These are phyloP conservation scores for Pseudanteris insignis DNA, from an alignment of 2,888 invertebrate genomes.

Conservation along the genomic window DNA sequence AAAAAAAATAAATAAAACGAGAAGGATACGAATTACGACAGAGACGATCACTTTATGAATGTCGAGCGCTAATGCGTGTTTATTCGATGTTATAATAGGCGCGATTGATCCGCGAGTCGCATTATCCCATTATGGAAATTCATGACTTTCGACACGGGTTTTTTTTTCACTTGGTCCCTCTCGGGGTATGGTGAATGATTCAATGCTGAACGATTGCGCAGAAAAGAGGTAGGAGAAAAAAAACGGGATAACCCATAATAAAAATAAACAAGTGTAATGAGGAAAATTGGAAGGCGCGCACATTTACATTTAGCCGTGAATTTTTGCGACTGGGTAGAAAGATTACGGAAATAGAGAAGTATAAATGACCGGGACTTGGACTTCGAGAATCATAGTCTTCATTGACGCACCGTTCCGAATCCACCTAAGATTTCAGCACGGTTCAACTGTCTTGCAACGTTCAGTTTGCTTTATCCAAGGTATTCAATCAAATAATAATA, in stretches of 20 bases:
- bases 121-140: constrained; percentile 17
- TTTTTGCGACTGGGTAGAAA: constrained; percentile 7
- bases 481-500: no score
- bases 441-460: no score
- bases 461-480: no score
- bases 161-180: constrained; percentile 1
- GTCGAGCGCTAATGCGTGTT: not conserved
- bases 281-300: constrained; percentile 15
- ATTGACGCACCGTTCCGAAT: no score
- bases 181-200: constrained; percentile 17
- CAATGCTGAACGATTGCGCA: not conserved
- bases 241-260: constrained; percentile 21
- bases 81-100: constrained; percentile 7
- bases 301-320: constrained; percentile 28
- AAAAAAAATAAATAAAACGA: not conserved
- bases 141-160: constrained; percentile 9
- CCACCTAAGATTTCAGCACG: no score
- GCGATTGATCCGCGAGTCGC: constrained; percentile 9
- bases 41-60: constrained; percentile 11
- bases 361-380: constrained; percentile 12
- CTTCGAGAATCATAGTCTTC: constrained; percentile 20
- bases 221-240: constrained; percentile 6
- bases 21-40: not conserved
- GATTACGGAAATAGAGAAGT: constrained; percentile 24
- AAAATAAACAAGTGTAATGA: constrained; percentile 23